Evolutionary conservation across 2,888 invertebrate species (phyloP).

Genomic region (Leptopilina drosophilae): DNA sequence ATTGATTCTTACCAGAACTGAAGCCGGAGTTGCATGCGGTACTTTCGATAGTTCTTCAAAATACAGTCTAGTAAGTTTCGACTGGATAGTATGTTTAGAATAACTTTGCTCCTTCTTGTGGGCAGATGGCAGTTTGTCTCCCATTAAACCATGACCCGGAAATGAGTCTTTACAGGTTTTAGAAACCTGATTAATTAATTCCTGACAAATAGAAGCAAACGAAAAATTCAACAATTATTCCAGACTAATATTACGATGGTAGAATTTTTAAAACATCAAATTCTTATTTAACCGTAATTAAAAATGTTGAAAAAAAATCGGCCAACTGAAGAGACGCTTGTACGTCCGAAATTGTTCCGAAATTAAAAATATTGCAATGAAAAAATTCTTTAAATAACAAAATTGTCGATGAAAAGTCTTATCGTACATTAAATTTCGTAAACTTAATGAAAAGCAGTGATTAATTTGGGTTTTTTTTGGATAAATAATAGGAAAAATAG

Average conservation of each 20-base stretch:
- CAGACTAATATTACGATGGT: neutral
- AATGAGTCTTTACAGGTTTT: slow-evolving; percentile 63
- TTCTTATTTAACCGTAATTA: too few species aligned
- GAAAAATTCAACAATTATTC: neutral
- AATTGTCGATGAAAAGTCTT: too few species aligned
- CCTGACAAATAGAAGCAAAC: slow-evolving; percentile 55
- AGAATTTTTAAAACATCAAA: too few species aligned
- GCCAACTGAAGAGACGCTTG: too few species aligned
- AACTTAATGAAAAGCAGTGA: too few species aligned
- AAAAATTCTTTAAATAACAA: too few species aligned
- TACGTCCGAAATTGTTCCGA: too few species aligned
- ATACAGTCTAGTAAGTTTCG: slow-evolving; percentile 74
- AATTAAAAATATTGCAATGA: too few species aligned
- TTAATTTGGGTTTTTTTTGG: too few species aligned
- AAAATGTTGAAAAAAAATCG: too few species aligned
- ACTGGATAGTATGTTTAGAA: slow-evolving; percentile 74
- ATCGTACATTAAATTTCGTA: too few species aligned
- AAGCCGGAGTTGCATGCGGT: slow-evolving; percentile 75
- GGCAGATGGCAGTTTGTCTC: slow-evolving; percentile 65
- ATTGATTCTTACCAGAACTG: slow-evolving; percentile 70
- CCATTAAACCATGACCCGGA: slow-evolving; percentile 63
- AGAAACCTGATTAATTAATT: slow-evolving; percentile 71
- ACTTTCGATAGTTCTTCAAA: slow-evolving; percentile 74
- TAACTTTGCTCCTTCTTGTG: slow-evolving; percentile 70
- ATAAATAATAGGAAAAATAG: too few species aligned